Base-by-base conservation (phyloP, 2,888 invertebrate genomes). In the Tachina lurida region DNA sequence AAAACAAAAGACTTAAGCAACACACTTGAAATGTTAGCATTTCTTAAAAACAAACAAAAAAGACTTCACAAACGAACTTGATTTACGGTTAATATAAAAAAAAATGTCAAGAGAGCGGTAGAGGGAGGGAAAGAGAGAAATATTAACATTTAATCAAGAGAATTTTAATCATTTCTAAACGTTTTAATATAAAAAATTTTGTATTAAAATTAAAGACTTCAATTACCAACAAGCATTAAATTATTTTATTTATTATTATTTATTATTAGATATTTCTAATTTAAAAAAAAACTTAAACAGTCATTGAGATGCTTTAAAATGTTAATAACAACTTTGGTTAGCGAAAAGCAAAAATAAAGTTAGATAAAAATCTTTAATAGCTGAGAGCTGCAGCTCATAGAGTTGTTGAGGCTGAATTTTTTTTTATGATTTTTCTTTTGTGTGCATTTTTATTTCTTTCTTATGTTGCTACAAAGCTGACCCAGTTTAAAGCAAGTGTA, bases 401-500 rank as follows among this genome's bases (percentile, higher is more conserved):
- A 17, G 45, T 58, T 49, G 49, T 3, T 19, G 15, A 65, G 65
- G 41, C 70, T 58, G 41, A 7, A 31, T 10, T 41, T 71, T 19
- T 63, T 71, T 43, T 17, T 15, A 5, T 22, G 4, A 13, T 47
- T 73, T 58, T 73, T 65, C 58, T 71, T 47, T 71, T 56, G 22
- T 43, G 31, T 77, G 43, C 62, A 47, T 47, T 65, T 63, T 71
- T 45, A 43, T 7, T 65, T 10, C n/a, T 19, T 54, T 60, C 54
- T 80, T 74, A 43, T 12, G 15, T 54, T 60, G 49, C 62, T 71
- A 17, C 67, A 49, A 56, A 71, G 77, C 78, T 91, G 91, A 91
- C 91, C 91, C 90, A 91, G 91, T 91, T 91, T 88, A 77, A 86
- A 87, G 90, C 91, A 91, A 91, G 91, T 91, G 91, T 90, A 91